These are phyloP conservation scores for Zapus hudsonius DNA, from an alignment of 2,113 vertebrate genomes.

Conservation along the genomic window DNA sequence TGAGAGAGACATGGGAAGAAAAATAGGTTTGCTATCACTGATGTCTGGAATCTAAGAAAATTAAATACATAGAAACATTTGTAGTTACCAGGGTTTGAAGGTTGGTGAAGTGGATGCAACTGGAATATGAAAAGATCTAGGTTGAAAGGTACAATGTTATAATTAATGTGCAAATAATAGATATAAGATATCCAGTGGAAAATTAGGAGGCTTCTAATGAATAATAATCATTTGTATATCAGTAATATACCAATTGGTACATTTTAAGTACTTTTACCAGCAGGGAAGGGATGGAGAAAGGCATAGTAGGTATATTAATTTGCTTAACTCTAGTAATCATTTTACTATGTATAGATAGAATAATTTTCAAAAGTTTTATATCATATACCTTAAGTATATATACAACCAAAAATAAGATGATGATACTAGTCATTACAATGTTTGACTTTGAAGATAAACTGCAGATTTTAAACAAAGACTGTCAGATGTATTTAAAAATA, in stretches of 20 bases:
- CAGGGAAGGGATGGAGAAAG: neutral
- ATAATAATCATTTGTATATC: neutral
- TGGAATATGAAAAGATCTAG: neutral
- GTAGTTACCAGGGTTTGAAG: neutral
- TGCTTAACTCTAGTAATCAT: neutral
- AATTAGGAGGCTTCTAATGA: neutral
- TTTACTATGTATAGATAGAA: neutral
- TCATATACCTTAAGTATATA: neutral
- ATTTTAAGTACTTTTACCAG: neutral
- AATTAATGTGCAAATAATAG: neutral
- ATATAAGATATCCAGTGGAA: neutral
- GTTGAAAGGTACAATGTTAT: neutral
- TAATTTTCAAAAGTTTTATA: neutral
- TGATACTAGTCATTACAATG: neutral
- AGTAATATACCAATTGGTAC: too few species aligned
- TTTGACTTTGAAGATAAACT: neutral
- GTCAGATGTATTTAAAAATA: neutral
- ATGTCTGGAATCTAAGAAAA: neutral
- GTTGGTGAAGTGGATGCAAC: neutral
- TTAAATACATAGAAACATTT: neutral
- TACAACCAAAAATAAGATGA: neutral
- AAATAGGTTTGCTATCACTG: too few species aligned
- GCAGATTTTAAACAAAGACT: neutral
- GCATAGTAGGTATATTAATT: neutral
- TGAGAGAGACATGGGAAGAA: too few species aligned